Conservation (phyloP, 2,888 invertebrate genomes). For the Morpho deidamia region DNA sequence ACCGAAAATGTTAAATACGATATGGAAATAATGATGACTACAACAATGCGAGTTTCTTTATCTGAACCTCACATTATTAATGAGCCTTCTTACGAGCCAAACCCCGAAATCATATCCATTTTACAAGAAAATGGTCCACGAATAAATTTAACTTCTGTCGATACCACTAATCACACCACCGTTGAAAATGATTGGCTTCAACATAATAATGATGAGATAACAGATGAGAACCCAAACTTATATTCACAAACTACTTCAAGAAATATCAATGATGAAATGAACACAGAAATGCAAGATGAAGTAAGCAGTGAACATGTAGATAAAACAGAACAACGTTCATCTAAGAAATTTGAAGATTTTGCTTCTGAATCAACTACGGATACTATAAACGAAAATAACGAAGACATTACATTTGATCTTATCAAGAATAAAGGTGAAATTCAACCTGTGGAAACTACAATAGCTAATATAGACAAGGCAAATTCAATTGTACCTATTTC, state of each 20-base stretch:
- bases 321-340: slow-evolving; percentile 46
- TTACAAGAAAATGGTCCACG: slow-evolving; percentile 31
- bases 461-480: background rate
- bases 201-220: slow-evolving; percentile 15
- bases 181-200: slow-evolving; percentile 52
- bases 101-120: slow-evolving; percentile 46
- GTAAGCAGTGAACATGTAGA: slow-evolving; percentile 23
- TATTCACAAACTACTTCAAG: slow-evolving; percentile 2
- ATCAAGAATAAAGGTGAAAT: slow-evolving; percentile 28
- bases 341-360: slow-evolving; percentile 40
- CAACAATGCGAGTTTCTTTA: slow-evolving; percentile 39
- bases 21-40: slow-evolving; percentile 27
- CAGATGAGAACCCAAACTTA: slow-evolving; percentile 19
- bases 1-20: slow-evolving; percentile 12
- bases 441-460: slow-evolving; percentile 3
- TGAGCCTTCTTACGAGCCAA: slow-evolving; percentile 45
- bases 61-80: slow-evolving; percentile 43
- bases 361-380: slow-evolving; percentile 33
- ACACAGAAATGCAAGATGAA: slow-evolving; percentile 12
- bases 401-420: slow-evolving; percentile 33
- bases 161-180: slow-evolving; percentile 17
- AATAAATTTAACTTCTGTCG: slow-evolving; percentile 7
- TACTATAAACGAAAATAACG: slow-evolving; percentile 19
- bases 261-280: slow-evolving; percentile 17
- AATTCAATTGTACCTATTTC: background rate